These are phyloP conservation scores for Dasyornis broadbenti DNA, from an alignment of 2,113 vertebrate genomes.

Conservation along the genomic window DNA sequence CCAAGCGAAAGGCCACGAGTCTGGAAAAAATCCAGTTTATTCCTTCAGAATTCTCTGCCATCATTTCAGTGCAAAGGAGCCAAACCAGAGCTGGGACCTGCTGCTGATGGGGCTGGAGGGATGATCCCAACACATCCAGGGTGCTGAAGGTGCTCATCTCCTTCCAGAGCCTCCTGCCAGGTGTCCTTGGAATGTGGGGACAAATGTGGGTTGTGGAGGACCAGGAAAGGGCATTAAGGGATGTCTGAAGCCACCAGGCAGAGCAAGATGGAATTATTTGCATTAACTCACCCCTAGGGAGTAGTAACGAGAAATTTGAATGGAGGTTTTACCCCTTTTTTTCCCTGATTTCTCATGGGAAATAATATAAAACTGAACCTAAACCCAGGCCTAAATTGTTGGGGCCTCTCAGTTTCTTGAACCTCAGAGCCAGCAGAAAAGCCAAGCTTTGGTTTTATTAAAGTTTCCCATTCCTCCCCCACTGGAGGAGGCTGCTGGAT, in stretches of 20 bases:
- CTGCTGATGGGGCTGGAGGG: neutral
- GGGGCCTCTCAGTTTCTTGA: neutral
- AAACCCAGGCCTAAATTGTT: neutral
- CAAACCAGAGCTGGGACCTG: neutral
- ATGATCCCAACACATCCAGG: fast-evolving
- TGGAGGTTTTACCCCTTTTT: neutral
- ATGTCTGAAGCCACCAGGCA: neutral
- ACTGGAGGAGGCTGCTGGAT: neutral
- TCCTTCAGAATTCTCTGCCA: neutral
- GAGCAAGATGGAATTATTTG: neutral
- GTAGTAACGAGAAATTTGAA: neutral
- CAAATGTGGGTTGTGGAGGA: neutral
- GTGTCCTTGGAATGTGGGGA: neutral
- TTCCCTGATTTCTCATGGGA: neutral
- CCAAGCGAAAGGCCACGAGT: neutral
- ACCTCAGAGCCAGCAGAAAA: neutral
- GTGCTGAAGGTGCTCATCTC: neutral
- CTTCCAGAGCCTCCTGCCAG: neutral
- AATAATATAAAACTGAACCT: neutral
- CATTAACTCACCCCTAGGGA: neutral
- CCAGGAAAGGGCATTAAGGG: neutral
- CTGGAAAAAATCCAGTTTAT: slow-evolving; percentile 12
- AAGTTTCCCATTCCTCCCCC: neutral
- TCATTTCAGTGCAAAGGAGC: neutral
- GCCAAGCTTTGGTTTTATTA: neutral